Percentiles rank a stretch among this genome's conserved stretches.
Evolutionary conservation across 2,888 invertebrate genomes (phyloP).

Genomic region (Tolmerus cingulatus): DNA sequence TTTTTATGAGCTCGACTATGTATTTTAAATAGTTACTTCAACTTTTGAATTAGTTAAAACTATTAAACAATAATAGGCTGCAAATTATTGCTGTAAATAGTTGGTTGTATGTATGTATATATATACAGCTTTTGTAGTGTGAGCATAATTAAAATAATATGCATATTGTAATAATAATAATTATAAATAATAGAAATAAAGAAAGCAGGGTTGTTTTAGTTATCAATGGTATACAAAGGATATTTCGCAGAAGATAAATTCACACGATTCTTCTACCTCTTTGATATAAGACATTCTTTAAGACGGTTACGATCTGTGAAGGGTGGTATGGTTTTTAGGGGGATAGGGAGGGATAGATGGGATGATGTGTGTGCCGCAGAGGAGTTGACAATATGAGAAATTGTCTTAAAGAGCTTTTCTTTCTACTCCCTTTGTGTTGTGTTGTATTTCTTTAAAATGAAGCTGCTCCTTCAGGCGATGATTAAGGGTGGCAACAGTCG

Average conservation of each 20-base stretch:
- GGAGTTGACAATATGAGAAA: slow-evolving; percentile 39
- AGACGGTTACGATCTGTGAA: neutral
- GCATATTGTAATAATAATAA: no score
- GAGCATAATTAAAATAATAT: no score
- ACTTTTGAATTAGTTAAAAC: no score
- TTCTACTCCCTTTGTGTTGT: neutral
- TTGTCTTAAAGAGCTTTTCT: slow-evolving; percentile 33
- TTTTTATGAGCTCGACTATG: no score
- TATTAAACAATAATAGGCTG: no score
- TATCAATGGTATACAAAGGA: neutral
- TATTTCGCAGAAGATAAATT: neutral
- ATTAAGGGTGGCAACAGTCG: slow-evolving; percentile 37
- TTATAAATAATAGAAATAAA: neutral
- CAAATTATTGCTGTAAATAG: no score
- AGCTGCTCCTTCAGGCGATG: slow-evolving; percentile 19
- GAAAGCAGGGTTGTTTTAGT: neutral
- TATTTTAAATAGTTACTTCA: no score
- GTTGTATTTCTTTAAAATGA: neutral
- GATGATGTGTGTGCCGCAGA: neutral
- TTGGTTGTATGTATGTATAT: no score
- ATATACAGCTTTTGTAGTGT: no score
- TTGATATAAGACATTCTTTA: neutral
- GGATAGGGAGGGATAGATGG: neutral
- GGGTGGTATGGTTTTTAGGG: neutral
- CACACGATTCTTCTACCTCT: neutral